phyloP scores from a whole-genome alignment of 2,797 vertebrate species.

The Dipus sagitta region DNA sequence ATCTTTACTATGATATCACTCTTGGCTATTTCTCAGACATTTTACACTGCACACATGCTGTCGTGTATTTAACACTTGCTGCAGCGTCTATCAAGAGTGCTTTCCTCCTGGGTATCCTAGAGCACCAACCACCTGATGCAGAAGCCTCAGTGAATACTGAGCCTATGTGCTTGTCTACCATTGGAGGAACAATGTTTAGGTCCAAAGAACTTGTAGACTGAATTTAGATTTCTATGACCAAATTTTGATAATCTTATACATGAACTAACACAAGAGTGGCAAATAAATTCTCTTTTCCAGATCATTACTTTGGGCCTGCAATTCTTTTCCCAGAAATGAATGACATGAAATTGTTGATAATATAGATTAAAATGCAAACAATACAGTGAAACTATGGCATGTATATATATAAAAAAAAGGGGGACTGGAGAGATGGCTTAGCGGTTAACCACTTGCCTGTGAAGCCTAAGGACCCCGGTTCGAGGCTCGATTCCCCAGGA shows the following conservation, averaged over 20 bases:
- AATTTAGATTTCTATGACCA: not conserved
- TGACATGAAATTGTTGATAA: not conserved
- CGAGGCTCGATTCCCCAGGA: no score
- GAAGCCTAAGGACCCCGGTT: no score
- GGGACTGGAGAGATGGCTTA: no score
- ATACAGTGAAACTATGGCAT: not conserved
- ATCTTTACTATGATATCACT: not conserved
- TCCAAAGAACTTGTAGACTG: no score
- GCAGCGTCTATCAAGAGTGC: not conserved
- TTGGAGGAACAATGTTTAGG: not conserved
- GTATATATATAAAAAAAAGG: not conserved
- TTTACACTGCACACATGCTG: not conserved
- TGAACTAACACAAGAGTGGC: not conserved
- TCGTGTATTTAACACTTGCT: not conserved
- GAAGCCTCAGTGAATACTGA: not conserved
- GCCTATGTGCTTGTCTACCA: not conserved
- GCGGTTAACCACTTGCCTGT: no score
- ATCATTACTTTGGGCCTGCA: not conserved
- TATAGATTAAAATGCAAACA: not conserved
- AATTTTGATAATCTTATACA: not conserved
- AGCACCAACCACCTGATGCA: not conserved
- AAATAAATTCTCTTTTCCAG: not conserved
- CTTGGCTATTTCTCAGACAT: not conserved
- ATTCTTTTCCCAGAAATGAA: not conserved
- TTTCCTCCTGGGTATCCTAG: not conserved